Percentiles rank a stretch among this genome's conserved stretches.
Conservation (phyloP, 92 coral and sea anemone species). For the Muricea muricata region DNA sequence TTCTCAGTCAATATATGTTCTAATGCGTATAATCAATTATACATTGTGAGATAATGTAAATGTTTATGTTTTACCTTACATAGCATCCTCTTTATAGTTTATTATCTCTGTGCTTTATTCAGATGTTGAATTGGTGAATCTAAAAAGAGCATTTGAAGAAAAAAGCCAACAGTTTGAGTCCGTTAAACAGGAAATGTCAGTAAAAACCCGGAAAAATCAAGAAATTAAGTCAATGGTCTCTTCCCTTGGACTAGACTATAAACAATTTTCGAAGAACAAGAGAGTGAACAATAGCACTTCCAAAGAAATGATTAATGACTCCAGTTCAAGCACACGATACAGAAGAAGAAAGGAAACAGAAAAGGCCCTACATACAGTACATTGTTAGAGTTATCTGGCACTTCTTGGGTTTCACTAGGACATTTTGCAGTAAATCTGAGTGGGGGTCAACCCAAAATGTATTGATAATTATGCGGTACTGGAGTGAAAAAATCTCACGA, state of each 20-base stretch:
- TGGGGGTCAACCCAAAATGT: no score
- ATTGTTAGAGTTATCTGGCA: no score
- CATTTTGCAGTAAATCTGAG: no score
- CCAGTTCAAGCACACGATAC: constrained; percentile 34
- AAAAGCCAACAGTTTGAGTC: not conserved
- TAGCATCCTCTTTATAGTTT: not conserved
- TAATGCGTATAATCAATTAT: not conserved
- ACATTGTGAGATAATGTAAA: no score
- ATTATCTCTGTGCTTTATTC: no score
- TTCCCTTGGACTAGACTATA: constrained; percentile 64
- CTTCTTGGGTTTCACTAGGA: no score
- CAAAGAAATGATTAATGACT: constrained; percentile 44
- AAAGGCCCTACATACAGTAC: no score
- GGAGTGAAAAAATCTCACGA: no score
- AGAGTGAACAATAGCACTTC: constrained; percentile 66
- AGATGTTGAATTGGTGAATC: not conserved
- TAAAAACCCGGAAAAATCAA: not conserved
- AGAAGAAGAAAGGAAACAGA: constrained; percentile 57
- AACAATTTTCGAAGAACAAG: constrained; percentile 64
- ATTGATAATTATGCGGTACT: no score
- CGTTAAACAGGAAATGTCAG: not conserved
- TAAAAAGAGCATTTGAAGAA: not conserved
- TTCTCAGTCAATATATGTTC: not conserved
- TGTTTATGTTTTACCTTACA: not conserved
- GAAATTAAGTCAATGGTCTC: constrained; percentile 54